Evolutionary conservation across 2,113 vertebrate genomes (phyloP).

Genomic region (Rousettus leschenaultii): DNA sequence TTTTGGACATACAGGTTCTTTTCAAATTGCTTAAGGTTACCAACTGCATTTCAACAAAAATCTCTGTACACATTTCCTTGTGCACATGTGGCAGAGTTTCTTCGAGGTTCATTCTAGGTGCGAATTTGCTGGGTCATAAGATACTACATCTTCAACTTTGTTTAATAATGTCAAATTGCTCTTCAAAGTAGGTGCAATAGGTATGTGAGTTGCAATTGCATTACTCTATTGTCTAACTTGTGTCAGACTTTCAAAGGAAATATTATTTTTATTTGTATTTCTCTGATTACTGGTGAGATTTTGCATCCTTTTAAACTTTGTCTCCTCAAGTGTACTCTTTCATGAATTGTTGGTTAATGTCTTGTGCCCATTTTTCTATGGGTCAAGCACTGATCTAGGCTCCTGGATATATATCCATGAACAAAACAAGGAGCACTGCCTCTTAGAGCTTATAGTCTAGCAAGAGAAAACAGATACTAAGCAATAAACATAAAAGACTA

Average conservation of each 20-base stretch:
- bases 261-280: neutral
- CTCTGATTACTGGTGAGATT: neutral
- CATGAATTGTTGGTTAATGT: neutral
- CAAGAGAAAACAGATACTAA: neutral
- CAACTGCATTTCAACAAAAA: neutral
- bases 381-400: neutral
- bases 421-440: neutral
- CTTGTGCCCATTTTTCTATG: neutral
- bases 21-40: neutral
- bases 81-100: neutral
- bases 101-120: neutral
- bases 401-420: neutral
- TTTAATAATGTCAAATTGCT: neutral
- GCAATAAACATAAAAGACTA: neutral
- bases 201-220: neutral
- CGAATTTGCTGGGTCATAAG: neutral
- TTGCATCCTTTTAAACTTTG: neutral
- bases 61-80: neutral
- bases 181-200: too few relatives aligned
- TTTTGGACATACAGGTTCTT: neutral
- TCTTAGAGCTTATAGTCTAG: neutral
- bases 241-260: neutral
- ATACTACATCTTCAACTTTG: neutral
- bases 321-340: neutral
- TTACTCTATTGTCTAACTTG: neutral